Base-by-base conservation (phyloP, 1,140 invertebrate species). In the Scaptomyza montana region DNA sequence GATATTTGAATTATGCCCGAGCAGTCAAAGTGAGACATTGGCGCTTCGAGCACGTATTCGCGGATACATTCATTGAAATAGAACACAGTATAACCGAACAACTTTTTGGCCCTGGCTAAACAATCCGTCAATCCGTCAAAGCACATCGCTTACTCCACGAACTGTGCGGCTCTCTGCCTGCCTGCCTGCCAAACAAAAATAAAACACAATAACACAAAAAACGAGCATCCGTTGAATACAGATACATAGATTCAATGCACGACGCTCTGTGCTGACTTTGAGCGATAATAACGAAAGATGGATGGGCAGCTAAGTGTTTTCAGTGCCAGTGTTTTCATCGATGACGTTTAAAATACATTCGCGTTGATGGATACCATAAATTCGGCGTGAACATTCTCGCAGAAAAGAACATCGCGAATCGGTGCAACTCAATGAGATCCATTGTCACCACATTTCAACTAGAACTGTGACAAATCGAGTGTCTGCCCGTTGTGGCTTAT, bases 21-120 rank as follows among this genome's bases (percentile, higher is more conserved):
- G 77, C 90, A 92, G 91, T 92, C 91, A 92, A 92, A 91, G 78
- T 86, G 86, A 92, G 91, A 91, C 91, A 84, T 91, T 92, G 89
- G 91, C 91, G 90, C 89, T 82, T 92, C 77, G 78, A 91, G 87
- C 90, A 92, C 90, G 90, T 92, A 91, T 77, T 86, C 89, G 86
- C 90, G 90, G 89, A 89, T 84, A 79, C 84, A 81, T 60, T 85
- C 62, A 77, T 60, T 55, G 69, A 57, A 59, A 43, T 19, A 55
- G 39, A 21, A 45, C 54, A 56, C 49, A 45, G 55, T n/a, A 43
- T 43, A 67, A 72, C 64, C 28, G 47, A 72, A 60, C 0, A 67
- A 64, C 39, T 57, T 59, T 65, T 59, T 55, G 53, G 46, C 62
- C 50, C 50, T 30, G 57, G 64, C 69, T 49, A 72, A 68, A 30